Base-by-base conservation (phyloP, 1,140 invertebrate species). In the Lepeophtheirus salmonis region DNA sequence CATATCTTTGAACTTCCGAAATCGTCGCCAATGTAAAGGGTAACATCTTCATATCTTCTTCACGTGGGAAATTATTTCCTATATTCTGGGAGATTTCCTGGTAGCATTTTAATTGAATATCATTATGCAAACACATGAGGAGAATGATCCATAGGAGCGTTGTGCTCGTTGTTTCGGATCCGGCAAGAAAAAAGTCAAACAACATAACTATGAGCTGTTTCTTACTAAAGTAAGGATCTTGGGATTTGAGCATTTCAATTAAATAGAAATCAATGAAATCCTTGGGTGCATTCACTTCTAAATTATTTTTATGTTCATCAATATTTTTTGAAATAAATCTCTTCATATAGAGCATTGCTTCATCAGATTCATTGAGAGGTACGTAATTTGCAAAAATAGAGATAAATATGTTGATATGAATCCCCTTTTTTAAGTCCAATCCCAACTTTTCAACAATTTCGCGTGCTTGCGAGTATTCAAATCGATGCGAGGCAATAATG, bases 261-360 rank as follows among this genome's bases (percentile, higher is more conserved):
- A 74, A 62, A 56, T 68, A 73, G 0, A 68, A 61, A 58, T 74
- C 73, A 49, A 74, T 70, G 58, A 73, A 73, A 64, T 74, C 72
- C 22, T 70, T 61, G 2, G 68, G 67, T 41, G 65, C 66, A 17
- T 67, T 62, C 0, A 56, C 55, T 56, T 72, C 67, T 41, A 69
- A 66, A 2, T 65, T 65, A 16, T 66, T 53, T 51, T 67, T 62
- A 58, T 74, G 71, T 49, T 69, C 66, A 18, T 65, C 60, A 10
- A 72, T 66, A n/a, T n/a, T 41, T 6, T 41, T n/a, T n/a, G 6
- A 6, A 41, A 41, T 41, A n/a, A 41, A 41, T 10, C 30, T 41
- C 30, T 41, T 41, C 30, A 41, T 41, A n/a, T 41, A 41, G 30
- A 41, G 30, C 30, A 41, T 41, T 6, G 30, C 30, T n/a, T 41